Evolutionary conservation across 2,113 vertebrate genomes (phyloP).

Genomic region (Tragelaphus buxtoni): DNA sequence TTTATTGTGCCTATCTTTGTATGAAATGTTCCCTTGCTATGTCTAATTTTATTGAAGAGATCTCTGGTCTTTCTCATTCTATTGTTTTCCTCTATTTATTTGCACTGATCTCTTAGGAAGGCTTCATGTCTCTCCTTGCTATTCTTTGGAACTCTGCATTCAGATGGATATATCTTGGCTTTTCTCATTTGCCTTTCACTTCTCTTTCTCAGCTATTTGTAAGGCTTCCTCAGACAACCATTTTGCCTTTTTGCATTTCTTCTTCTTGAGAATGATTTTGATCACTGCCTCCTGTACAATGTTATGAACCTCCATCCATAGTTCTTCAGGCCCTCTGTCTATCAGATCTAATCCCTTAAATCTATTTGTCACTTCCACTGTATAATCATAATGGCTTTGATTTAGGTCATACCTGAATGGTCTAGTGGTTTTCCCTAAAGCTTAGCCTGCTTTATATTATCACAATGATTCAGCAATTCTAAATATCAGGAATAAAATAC

Average conservation of each 20-base stretch:
- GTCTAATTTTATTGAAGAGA: not conserved
- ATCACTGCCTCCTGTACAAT: not conserved
- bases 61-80: not conserved
- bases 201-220: not conserved
- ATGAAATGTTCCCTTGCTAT: not conserved
- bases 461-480: not conserved
- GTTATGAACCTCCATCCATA: not conserved
- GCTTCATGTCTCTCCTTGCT: not conserved
- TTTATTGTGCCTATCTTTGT: not conserved
- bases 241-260: not conserved
- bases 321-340: not conserved
- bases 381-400: not conserved
- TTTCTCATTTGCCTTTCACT: not conserved
- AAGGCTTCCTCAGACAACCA: not conserved
- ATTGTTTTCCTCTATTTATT: not conserved
- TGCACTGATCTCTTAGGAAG: not conserved
- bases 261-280: not conserved
- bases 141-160: not conserved
- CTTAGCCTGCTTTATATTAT: not conserved
- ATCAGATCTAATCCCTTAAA: not conserved
- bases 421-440: not conserved
- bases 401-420: not conserved
- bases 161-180: not conserved
- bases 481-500: not conserved
- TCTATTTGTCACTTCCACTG: not conserved